These are phyloP conservation scores for Sycophaga agraensis DNA, from an alignment of 1,140 invertebrate species.

Conservation along the genomic window DNA sequence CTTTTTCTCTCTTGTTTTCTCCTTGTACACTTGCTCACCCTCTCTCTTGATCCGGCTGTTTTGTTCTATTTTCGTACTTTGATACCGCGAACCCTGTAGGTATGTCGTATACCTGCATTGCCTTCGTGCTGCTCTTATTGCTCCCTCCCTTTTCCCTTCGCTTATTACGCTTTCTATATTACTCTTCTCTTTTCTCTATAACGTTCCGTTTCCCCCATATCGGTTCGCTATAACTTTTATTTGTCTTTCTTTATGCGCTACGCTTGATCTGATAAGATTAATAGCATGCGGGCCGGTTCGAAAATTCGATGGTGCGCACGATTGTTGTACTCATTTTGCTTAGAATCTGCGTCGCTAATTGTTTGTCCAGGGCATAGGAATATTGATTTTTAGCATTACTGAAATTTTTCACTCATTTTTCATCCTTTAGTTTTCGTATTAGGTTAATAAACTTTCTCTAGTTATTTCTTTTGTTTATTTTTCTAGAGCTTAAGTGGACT, in stretches of 20 bases:
- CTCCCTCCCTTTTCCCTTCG: conserved; percentile 1
- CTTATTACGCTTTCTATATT: conserved; percentile 19
- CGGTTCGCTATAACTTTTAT: background rate
- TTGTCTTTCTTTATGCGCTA: background rate
- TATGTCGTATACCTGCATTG: background rate
- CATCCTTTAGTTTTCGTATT: too few relatives aligned
- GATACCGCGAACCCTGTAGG: too few relatives aligned
- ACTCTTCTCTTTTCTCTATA: background rate
- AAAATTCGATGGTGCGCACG: background rate
- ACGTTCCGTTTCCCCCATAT: background rate
- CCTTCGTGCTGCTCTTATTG: background rate
- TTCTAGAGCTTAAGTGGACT: too few relatives aligned
- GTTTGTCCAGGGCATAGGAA: too few relatives aligned
- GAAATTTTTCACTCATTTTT: too few relatives aligned
- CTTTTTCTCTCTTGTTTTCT: conserved; percentile 1
- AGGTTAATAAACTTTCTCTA: too few relatives aligned
- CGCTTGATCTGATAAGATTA: background rate
- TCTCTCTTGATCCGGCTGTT: background rate
- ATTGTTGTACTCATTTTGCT: background rate
- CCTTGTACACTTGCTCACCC: too few relatives aligned
- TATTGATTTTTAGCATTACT: too few relatives aligned
- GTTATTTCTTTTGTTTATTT: too few relatives aligned
- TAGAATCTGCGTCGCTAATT: background rate
- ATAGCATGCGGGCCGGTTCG: background rate
- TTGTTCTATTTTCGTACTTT: background rate